Percentiles rank a stretch among this genome's conserved stretches.
Conservation (phyloP, 92 coral and sea anemone genomes). For the Phenganax stokvisi region DNA sequence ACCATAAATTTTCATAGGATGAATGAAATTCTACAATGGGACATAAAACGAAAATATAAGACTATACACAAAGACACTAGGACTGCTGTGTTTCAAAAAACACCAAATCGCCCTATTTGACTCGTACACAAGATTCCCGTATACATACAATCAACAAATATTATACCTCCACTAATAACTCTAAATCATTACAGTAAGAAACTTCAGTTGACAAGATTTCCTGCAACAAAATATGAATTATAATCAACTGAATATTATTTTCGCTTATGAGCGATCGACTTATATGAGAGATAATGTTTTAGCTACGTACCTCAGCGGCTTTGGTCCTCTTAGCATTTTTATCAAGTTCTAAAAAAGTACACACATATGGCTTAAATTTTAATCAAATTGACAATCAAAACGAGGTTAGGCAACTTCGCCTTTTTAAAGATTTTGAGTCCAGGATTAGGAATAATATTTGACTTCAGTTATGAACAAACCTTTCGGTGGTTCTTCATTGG, state of each 20-base stretch:
- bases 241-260: too few species aligned
- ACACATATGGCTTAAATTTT: neutral
- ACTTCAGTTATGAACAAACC: neutral
- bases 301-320: conserved; percentile 73
- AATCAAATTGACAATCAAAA: neutral
- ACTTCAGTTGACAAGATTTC: conserved; percentile 91
- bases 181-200: conserved; percentile 84
- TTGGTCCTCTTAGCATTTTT: conserved; percentile 72
- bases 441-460: neutral
- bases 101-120: too few species aligned
- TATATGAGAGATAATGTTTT: too few species aligned
- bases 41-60: too few species aligned
- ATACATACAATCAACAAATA: too few species aligned
- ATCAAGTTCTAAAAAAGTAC: conserved; percentile 54
- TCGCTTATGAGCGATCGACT: too few species aligned
- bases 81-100: neutral
- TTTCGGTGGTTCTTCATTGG: neutral
- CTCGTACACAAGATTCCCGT: too few species aligned
- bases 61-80: too few species aligned
- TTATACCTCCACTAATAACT: conserved; percentile 72
- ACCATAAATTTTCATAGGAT: conserved; percentile 69
- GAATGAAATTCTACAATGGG: conserved; percentile 60
- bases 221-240: conserved; percentile 42
- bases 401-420: too few species aligned
- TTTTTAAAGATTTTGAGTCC: neutral